These are phyloP conservation scores for Piaya cayana DNA, from an alignment of 2,113 vertebrate species.

Conservation along the genomic window DNA sequence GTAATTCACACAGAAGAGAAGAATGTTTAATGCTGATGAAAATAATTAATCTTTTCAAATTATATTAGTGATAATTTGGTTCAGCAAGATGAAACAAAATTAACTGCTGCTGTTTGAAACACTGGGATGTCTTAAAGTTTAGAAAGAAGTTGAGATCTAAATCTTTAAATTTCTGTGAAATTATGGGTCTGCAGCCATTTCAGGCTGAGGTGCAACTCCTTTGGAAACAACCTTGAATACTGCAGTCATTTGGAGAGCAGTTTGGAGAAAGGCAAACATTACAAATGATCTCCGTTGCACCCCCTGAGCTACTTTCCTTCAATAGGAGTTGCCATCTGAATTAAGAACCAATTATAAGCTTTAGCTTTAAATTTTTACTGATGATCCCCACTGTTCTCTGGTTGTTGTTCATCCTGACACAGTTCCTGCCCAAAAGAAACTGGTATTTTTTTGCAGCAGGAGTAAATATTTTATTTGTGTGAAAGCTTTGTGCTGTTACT, in stretches of 20 bases:
- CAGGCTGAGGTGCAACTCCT: background rate
- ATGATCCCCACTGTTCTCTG: background rate
- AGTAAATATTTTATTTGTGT: background rate
- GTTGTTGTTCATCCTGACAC: background rate
- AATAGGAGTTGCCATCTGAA: background rate
- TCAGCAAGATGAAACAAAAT: conserved; percentile 28
- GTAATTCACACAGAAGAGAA: background rate
- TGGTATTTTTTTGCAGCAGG: background rate
- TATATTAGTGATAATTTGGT: conserved; percentile 11
- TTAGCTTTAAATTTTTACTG: background rate
- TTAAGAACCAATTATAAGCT: background rate
- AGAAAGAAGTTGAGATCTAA: background rate
- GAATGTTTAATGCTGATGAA: background rate
- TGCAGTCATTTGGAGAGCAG: background rate
- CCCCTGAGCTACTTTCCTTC: background rate
- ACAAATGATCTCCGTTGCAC: background rate
- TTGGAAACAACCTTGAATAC: background rate
- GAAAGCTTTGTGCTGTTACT: background rate
- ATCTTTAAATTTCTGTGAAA: background rate
- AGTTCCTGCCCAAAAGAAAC: background rate
- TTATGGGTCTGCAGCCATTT: background rate
- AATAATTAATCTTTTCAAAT: conserved; percentile 45
- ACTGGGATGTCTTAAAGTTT: background rate
- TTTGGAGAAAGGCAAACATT: background rate
- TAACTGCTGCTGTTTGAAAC: conserved; percentile 20